Evolutionary conservation across 2,113 vertebrate species (phyloP).

Genomic region (Vulpes lagopus): DNA sequence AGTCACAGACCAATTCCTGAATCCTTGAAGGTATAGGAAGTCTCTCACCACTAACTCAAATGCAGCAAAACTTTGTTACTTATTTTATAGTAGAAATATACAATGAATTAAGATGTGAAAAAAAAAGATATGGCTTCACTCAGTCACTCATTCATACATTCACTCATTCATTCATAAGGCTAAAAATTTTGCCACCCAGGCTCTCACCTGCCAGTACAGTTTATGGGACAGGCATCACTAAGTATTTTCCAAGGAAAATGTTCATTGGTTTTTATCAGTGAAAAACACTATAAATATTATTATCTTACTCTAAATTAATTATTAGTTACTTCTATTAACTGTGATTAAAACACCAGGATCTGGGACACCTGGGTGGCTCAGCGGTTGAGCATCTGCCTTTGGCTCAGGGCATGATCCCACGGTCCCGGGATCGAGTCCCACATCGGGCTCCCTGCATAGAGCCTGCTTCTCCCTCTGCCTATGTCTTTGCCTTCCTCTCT

Average conservation of each 20-base stretch:
- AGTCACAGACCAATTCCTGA: neutral
- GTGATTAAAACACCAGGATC: neutral
- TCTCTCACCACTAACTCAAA: neutral
- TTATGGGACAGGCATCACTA: neutral
- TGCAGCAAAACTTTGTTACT: neutral
- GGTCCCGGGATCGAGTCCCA: too few species aligned
- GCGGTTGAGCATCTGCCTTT: too few species aligned
- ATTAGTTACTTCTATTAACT: neutral
- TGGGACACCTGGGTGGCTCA: neutral
- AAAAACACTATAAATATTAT: neutral
- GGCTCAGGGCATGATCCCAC: too few species aligned
- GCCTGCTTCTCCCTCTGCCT: too few species aligned
- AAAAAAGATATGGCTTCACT: neutral
- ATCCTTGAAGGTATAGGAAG: neutral
- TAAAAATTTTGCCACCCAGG: neutral
- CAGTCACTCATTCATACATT: neutral
- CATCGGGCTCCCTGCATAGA: too few species aligned
- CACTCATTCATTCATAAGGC: neutral
- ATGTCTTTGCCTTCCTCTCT: too few species aligned
- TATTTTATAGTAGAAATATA: neutral
- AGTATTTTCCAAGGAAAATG: neutral
- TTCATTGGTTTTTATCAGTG: neutral
- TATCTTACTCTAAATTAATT: neutral
- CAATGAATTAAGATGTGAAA: neutral
- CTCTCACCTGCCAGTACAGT: neutral